phyloP scores from a whole-genome alignment of 2,888 invertebrate species.

The Brenthis hecate region DNA sequence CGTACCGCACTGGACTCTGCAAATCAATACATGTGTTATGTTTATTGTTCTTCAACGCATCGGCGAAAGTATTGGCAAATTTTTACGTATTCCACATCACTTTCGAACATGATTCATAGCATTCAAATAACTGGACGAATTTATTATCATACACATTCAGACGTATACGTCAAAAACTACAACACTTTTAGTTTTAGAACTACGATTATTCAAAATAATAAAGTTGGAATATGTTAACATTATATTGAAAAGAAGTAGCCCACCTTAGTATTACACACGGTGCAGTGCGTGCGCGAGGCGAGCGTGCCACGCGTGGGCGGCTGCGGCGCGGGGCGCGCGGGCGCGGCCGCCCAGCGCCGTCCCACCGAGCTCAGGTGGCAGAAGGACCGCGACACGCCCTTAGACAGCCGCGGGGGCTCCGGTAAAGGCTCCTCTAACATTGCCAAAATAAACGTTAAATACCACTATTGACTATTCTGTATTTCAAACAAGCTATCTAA shows the following conservation, averaged over 20 bases:
- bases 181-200: background rate
- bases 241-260: background rate
- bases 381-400: slow-evolving; percentile 76
- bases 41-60: no score
- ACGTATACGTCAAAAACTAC: no score
- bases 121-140: no score
- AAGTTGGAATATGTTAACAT: background rate
- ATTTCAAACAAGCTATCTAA: no score
- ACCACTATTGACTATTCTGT: no score
- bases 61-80: background rate
- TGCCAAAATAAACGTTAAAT: no score
- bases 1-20: slow-evolving; percentile 93
- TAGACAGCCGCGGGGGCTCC: slow-evolving; percentile 59
- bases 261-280: slow-evolving; percentile 72
- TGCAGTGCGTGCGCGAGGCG: slow-evolving; percentile 72
- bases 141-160: no score
- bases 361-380: slow-evolving; percentile 76
- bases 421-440: slow-evolving; percentile 52
- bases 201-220: background rate
- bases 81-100: background rate
- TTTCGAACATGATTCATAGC: no score
- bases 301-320: slow-evolving; percentile 74
- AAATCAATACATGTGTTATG: slow-evolving; percentile 7
- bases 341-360: slow-evolving; percentile 52
- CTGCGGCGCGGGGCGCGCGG: slow-evolving; percentile 63